These are phyloP conservation scores for Tiliqua scincoides DNA, from an alignment of 2,113 vertebrate genomes.

Conservation along the genomic window DNA sequence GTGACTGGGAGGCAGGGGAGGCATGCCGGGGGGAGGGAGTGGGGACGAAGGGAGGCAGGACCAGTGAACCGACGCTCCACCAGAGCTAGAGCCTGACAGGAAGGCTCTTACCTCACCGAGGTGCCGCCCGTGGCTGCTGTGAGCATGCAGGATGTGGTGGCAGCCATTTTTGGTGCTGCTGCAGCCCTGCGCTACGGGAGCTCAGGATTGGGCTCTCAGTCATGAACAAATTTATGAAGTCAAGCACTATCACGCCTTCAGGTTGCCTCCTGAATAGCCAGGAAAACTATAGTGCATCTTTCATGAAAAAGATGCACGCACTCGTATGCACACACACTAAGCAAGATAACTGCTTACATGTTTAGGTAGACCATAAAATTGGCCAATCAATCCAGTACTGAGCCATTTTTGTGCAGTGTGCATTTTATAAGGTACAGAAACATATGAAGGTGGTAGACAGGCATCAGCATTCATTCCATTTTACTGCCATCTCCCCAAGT, in stretches of 20 bases:
- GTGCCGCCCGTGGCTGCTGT: no score
- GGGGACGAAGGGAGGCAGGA: no score
- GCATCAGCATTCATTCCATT: not conserved
- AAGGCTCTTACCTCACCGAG: no score
- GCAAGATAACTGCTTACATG: not conserved
- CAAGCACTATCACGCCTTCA: not conserved
- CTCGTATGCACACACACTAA: no score
- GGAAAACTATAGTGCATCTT: not conserved
- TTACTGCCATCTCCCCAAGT: not conserved
- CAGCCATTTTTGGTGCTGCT: no score
- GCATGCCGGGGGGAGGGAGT: no score
- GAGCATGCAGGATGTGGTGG: no score
- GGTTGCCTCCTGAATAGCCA: not conserved
- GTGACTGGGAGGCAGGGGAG: no score
- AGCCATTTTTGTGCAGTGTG: not conserved
- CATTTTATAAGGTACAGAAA: not conserved
- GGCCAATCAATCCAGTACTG: not conserved
- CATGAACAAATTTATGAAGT: fast-evolving
- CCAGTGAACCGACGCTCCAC: no score
- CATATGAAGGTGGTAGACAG: not conserved
- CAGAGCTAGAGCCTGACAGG: no score
- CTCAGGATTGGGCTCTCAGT: no score
- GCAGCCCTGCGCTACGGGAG: no score
- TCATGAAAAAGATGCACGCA: not conserved
- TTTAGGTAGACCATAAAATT: not conserved